phyloP scores from a whole-genome alignment of 2,113 vertebrate species.

The Odontophorus gujanensis region DNA sequence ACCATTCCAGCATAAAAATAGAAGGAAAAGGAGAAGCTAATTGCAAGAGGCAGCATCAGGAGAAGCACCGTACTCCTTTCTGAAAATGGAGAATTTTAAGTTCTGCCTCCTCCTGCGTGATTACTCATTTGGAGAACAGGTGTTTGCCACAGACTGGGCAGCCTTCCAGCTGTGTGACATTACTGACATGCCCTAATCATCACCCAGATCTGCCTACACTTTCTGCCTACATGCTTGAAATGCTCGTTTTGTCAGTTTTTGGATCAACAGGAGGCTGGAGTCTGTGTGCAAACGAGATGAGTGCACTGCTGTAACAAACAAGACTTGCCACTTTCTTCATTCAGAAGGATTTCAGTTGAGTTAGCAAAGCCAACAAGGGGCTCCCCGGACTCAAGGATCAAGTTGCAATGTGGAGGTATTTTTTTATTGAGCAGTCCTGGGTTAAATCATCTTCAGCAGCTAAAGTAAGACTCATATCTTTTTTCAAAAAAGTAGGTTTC shows the following conservation, averaged over 20 bases:
- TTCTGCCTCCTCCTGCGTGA: not conserved
- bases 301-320: not conserved
- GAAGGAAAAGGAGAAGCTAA: not conserved
- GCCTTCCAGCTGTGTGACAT: slow-evolving; percentile 10
- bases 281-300: not conserved
- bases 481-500: not conserved
- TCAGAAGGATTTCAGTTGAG: not conserved
- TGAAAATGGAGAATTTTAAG: slow-evolving; percentile 14
- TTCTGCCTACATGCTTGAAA: not conserved
- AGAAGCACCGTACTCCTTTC: not conserved
- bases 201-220: slow-evolving; percentile 29
- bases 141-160: not conserved
- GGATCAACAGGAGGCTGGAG: not conserved
- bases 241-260: slow-evolving; percentile 3
- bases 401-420: not conserved
- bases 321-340: not conserved
- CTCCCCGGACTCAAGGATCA: not conserved
- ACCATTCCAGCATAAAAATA: not conserved
- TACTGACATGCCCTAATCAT: slow-evolving; percentile 42
- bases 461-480: not conserved
- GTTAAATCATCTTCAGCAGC: slow-evolving; percentile 16
- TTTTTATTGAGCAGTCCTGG: not conserved
- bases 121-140: slow-evolving; percentile 52
- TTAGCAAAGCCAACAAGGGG: not conserved
- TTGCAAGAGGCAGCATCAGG: not conserved